These are phyloP conservation scores for Chloromyia formosa DNA, from an alignment of 2,888 invertebrate species.

Conservation along the genomic window DNA sequence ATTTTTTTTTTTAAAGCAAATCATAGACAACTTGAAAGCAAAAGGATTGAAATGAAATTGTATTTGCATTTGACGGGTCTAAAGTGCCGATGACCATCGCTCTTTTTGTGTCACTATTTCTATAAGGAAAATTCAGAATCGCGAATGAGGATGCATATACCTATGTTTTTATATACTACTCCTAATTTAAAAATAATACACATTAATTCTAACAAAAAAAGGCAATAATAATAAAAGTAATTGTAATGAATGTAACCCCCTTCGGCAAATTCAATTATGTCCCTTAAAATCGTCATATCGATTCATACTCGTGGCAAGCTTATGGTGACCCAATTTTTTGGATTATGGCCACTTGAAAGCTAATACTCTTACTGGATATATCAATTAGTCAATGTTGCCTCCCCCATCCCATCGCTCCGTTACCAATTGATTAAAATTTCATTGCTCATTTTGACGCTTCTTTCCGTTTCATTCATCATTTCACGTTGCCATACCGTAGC, in stretches of 20 bases:
- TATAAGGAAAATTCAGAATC: too few relatives aligned
- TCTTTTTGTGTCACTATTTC: too few relatives aligned
- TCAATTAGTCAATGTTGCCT: not conserved
- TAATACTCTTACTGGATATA: not conserved
- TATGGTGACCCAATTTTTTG: constrained; percentile 6
- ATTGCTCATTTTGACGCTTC: not conserved
- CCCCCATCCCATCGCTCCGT: not conserved
- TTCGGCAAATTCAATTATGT: not conserved
- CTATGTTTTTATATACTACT: too few relatives aligned
- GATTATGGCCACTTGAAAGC: not conserved
- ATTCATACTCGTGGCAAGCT: not conserved
- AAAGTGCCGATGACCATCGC: too few relatives aligned
- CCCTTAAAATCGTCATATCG: not conserved
- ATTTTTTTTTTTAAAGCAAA: too few relatives aligned
- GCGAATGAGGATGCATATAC: too few relatives aligned
- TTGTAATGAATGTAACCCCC: not conserved
- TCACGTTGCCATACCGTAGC: not conserved
- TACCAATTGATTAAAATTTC: constrained; percentile 3
- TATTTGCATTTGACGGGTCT: too few relatives aligned
- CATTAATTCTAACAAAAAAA: too few relatives aligned
- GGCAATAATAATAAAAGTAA: too few relatives aligned
- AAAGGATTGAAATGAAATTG: too few relatives aligned
- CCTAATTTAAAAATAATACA: too few relatives aligned
- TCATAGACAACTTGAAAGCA: too few relatives aligned
- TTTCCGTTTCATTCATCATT: constrained; percentile 2